Base-by-base conservation (phyloP, 2,888 invertebrate species). In the Trachelus tabidus region DNA sequence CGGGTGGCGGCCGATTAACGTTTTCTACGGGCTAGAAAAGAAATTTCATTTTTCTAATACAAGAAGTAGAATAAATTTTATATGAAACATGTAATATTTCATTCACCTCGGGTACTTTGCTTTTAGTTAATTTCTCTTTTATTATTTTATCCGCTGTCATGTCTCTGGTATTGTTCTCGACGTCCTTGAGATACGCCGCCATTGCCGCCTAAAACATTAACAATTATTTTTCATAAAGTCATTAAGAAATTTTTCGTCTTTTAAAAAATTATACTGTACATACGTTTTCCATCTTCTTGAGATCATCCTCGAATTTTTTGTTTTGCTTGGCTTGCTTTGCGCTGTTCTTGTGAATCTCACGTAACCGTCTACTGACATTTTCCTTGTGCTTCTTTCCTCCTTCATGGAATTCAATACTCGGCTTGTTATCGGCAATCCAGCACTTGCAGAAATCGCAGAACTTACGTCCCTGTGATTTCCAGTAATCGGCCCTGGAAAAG, bases 391-490 rank as follows among this genome's bases (percentile, higher is more conserved):
- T 93, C 89, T 97, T 96, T 11, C 98, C 98, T 92, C 95, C 96
- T 92, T 98, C 98, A 91, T 99, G 98, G 89, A 98, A 98, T 82
- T 98, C 96, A 87, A 98, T 94, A 89, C 98, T 98, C 77, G 98
- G 97, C 94, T 97, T 98, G 90, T 99, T 99, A 92, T 99, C 98
- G 77, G 98, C 97, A 87, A 98, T 96, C 99, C 99, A 99, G 90
- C 98, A 98, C 92, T 99, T 98, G 92, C 99, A 99, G 92, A 98
- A 98, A 85, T 99, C 98, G 90, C 99, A 99, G 92, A 96, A 98
- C 92, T 99, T 98, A 81, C 97, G 95, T 0, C 97, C 97, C 89
- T 98, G 96, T 34, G 99, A 99, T 91, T 98, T 97, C 99, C 99
- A 99, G 90, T 97, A 98, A 85, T 98, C 98, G 3, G 98, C 96